Conservation (phyloP, 2,113 vertebrate genomes). For the Chaenocephalus aceratus region DNA sequence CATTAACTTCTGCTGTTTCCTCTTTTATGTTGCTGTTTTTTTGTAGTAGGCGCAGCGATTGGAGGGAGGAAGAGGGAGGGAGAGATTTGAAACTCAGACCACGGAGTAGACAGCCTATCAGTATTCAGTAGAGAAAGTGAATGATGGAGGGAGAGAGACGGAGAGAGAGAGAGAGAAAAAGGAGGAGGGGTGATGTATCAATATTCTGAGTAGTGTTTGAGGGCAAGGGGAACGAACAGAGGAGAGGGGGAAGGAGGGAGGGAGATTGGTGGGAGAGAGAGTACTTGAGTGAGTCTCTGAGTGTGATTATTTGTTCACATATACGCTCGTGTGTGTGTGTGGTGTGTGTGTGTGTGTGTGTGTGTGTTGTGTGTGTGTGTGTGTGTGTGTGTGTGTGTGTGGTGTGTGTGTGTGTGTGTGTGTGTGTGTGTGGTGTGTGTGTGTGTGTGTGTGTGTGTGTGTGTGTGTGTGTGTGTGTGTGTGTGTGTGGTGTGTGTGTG, state of each 20-base stretch:
- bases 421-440: conserved; percentile 25
- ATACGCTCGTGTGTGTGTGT: conserved; percentile 41
- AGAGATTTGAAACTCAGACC: conserved; percentile 87
- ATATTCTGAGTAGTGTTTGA: conserved; percentile 90
- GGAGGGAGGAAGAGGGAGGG: conserved; percentile 64
- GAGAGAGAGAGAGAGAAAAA: conserved; percentile 46
- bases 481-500: conserved; percentile 21
- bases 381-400: not conserved
- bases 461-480: conserved; percentile 22
- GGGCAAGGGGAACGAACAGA: conserved; percentile 87
- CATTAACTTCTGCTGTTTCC: conserved; percentile 84
- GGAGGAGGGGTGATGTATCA: conserved; percentile 86
- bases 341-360: conserved; percentile 19
- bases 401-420: conserved; percentile 20
- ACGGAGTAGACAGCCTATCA: conserved; percentile 88
- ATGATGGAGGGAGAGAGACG: conserved; percentile 75
- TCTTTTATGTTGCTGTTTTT: conserved; percentile 77
- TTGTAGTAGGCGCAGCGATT: conserved; percentile 56
- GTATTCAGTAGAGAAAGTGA: conserved; percentile 89
- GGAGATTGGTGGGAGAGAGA: conserved; percentile 65
- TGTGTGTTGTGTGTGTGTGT: conserved; percentile 9
- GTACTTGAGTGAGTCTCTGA: conserved; percentile 81
- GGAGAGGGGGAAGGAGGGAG: conserved; percentile 70
- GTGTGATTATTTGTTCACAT: conserved; percentile 83
- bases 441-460: conserved; percentile 35